Evolutionary conservation across 2,113 vertebrate species (phyloP).

Genomic region (Spheniscus mendiculus): DNA sequence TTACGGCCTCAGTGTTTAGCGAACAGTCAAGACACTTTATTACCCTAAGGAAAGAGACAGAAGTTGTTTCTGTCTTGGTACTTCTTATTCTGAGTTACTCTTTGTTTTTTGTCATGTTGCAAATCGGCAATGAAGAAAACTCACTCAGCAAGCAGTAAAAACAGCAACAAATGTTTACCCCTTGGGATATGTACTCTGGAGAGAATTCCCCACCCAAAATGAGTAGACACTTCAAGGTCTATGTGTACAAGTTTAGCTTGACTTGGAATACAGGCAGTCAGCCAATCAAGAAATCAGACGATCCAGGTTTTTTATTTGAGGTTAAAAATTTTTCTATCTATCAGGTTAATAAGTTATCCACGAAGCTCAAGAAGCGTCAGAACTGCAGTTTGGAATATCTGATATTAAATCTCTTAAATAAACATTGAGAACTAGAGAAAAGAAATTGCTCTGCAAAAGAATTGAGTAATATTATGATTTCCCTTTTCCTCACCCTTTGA

Average conservation of each 20-base stretch:
- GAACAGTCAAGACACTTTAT: not conserved
- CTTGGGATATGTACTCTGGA: slow-evolving; percentile 53
- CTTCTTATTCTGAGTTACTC: not conserved
- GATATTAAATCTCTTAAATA: slow-evolving; percentile 53
- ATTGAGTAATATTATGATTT: slow-evolving; percentile 9
- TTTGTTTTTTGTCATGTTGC: slow-evolving; percentile 53
- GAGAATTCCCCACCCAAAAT: slow-evolving; percentile 43
- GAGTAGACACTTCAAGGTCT: slow-evolving; percentile 36
- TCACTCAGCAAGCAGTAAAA: slow-evolving; percentile 53
- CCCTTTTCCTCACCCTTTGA: not conserved
- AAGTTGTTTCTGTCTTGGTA: slow-evolving; percentile 20
- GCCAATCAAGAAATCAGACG: slow-evolving; percentile 9
- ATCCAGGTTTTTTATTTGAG: not conserved
- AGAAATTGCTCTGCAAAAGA: not conserved
- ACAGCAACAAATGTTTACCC: slow-evolving; percentile 62
- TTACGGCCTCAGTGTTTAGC: not conserved
- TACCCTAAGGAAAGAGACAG: slow-evolving; percentile 38
- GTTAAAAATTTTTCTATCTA: not conserved
- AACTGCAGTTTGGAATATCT: not conserved
- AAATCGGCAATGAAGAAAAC: slow-evolving; percentile 29
- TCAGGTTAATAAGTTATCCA: slow-evolving; percentile 37
- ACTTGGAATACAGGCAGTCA: not conserved
- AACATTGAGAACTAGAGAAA: slow-evolving; percentile 15
- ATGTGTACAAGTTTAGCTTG: not conserved
- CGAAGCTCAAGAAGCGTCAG: not conserved